Evolutionary conservation across 2,113 vertebrate genomes (phyloP), one percentile per base, ranked within the genome.

Genomic region (Rhabdornis inornatus): DNA sequence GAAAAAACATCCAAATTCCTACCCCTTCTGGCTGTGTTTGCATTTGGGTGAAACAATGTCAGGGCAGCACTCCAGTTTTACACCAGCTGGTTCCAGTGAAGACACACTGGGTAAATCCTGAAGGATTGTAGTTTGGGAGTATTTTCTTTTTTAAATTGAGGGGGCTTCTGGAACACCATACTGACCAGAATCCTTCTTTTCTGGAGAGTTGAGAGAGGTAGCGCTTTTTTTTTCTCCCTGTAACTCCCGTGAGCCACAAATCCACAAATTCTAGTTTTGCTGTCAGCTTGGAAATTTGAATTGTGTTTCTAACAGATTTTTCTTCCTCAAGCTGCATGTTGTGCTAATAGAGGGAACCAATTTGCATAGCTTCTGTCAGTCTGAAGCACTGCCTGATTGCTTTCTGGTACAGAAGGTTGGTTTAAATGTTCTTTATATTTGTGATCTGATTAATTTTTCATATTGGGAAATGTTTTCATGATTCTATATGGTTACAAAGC

Each of bases 221-320:
- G 2, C 0, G 33, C 11, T 44, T 74, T 20, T 18, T 14, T 44
- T 15, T 5, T 1, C 0, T 0, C 8, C 6, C 6, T 15, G 2
- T 39, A 60, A 31, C n/a, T 40, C 11, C 15, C 39, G 5, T 21
- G 24, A 64, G 8, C 12, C 56, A 24, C 28, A 18, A 24, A 42
- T 11, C 12, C 56, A 24, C 24, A 18, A 24, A 42, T 11, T 23
- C 18, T 12, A 50, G 10, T 42, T 39, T 15, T 30, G 76, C 47
- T 66, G 59, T 47, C 47, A 21, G 59, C 47, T 57, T 13, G 4
- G 55, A 25, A 12, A 42, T 30, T 18, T 17, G 66, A 55, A 10
- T 16, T 27, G 52, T 39, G 35, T 25, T 72, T 45, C 44, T 53
- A 33, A 63, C 39, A 55, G 70, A 80, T 86, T 70, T 81, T 50